A percentile compares a stretch with the other conserved stretches of the same genome.
Conservation (phyloP, 2,113 vertebrate species). For the Dromiciops gliroides region DNA sequence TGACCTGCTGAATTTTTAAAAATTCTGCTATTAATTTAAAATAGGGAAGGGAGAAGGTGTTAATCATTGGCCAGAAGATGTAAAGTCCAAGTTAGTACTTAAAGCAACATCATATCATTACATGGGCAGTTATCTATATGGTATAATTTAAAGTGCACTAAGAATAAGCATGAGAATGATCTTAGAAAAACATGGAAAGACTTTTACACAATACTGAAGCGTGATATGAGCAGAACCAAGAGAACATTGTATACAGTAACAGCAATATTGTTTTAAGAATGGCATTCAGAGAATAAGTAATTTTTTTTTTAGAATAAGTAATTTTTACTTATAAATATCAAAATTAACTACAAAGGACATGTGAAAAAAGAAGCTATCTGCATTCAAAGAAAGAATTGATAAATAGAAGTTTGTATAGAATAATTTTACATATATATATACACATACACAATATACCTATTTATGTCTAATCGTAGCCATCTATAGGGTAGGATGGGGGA, state of each 20-base stretch:
- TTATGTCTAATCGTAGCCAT: too few species aligned
- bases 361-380: background rate
- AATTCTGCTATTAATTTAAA: background rate
- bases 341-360: background rate
- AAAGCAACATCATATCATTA: background rate
- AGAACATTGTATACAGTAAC: background rate
- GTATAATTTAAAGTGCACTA: background rate
- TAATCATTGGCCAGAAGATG: background rate
- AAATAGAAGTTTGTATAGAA: background rate
- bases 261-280: background rate
- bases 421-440: background rate
- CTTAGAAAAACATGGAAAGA: background rate
- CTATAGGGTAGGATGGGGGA: too few species aligned
- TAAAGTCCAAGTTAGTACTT: background rate
- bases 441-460: too few species aligned
- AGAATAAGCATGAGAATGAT: too few species aligned
- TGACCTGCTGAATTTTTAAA: constrained; percentile 49
- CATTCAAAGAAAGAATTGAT: background rate
- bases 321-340: background rate
- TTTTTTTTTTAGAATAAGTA: background rate
- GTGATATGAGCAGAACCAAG: background rate
- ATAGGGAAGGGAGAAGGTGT: background rate
- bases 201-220: background rate
- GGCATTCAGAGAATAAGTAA: background rate
- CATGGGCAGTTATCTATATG: background rate